Conservation (phyloP, 1,140 invertebrate species). For the Cydia strobilella region DNA sequence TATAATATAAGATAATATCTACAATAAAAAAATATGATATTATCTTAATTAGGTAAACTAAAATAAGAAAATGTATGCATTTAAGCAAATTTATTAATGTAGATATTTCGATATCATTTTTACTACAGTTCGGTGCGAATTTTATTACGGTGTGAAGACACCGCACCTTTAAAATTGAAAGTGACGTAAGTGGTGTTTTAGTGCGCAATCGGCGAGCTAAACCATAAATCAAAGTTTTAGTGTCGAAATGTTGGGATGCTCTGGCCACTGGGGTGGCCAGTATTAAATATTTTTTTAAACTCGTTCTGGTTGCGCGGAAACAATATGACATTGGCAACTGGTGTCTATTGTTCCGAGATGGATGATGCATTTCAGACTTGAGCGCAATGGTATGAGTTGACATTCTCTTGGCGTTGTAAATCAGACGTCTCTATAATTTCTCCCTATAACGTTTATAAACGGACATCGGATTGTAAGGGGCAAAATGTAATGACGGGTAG, state of each 20-base stretch:
- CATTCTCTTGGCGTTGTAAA: conserved; percentile 34
- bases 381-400: conserved; percentile 44
- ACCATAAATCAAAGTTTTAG: conserved; percentile 79
- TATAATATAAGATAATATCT: no score
- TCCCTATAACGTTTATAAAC: neutral
- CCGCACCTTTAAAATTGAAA: conserved; percentile 76
- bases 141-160: conserved; percentile 54
- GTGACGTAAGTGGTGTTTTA: conserved; percentile 79
- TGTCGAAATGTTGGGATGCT: conserved; percentile 78
- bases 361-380: conserved; percentile 45
- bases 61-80: no score
- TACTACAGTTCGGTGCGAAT: conserved; percentile 50
- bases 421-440: neutral
- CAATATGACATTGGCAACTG: conserved; percentile 70
- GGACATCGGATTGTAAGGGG: no score
- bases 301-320: conserved; percentile 57
- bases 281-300: conserved; percentile 59
- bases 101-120: conserved; percentile 26
- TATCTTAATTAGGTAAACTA: no score
- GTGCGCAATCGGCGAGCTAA: conserved; percentile 75
- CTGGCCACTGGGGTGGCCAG: conserved; percentile 74
- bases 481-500: no score
- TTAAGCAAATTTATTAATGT: no score
- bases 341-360: conserved; percentile 66
- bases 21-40: no score